phyloP scores from a whole-genome alignment of 2,888 invertebrate genomes.

The Gari tellinella region DNA sequence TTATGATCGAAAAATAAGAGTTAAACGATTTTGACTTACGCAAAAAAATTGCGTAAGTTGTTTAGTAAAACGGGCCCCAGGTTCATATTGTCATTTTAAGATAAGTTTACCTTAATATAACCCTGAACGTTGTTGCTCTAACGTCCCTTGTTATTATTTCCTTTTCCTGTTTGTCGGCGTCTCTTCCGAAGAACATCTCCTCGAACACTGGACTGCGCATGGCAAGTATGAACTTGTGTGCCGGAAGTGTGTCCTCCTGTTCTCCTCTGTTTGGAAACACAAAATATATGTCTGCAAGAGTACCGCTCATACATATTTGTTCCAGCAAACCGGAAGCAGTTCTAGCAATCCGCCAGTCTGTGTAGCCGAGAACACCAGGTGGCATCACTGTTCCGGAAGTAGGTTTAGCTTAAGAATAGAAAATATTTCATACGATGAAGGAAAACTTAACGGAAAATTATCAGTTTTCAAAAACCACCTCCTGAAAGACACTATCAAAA shows the following conservation, averaged over 20 bases:
- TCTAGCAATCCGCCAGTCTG: constrained; percentile 36
- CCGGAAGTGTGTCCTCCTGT: constrained; percentile 56
- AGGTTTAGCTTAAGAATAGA: too few species aligned
- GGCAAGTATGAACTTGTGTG: constrained; percentile 59
- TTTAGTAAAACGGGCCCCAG: too few species aligned
- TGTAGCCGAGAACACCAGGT: too few species aligned
- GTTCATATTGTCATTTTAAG: too few species aligned
- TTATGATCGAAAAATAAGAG: too few species aligned
- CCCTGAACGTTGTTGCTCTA: constrained; percentile 50
- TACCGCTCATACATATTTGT: constrained; percentile 53
- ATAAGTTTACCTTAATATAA: constrained; percentile 36
- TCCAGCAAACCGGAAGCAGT: constrained; percentile 41
- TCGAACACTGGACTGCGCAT: constrained; percentile 62
- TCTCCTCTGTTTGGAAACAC: constrained; percentile 59
- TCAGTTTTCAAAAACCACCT: too few species aligned
- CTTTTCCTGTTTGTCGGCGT: constrained; percentile 39
- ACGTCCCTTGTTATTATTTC: constrained; percentile 49
- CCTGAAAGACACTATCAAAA: too few species aligned
- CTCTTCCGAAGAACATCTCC: constrained; percentile 49
- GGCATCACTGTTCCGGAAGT: too few species aligned
- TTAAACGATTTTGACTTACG: too few species aligned
- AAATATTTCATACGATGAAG: too few species aligned
- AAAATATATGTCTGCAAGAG: constrained; percentile 56
- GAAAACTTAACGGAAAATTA: too few species aligned
- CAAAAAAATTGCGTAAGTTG: too few species aligned